These are phyloP conservation scores for Neomonachus schauinslandi DNA, from an alignment of 2,113 vertebrate genomes.

Conservation along the genomic window DNA sequence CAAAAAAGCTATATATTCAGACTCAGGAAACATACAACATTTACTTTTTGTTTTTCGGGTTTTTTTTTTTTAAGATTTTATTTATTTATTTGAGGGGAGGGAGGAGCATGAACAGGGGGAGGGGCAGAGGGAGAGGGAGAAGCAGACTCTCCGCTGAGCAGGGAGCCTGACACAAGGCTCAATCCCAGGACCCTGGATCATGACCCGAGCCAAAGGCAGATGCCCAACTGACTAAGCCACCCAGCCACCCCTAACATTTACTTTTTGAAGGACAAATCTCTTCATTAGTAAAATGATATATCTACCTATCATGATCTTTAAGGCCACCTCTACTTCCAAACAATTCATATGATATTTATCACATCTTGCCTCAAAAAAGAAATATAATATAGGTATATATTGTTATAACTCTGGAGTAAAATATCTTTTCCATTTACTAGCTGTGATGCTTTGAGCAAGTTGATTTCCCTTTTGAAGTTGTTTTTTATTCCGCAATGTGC, in stretches of 20 bases:
- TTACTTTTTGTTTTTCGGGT: not conserved
- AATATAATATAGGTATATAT: not conserved
- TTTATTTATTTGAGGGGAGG: no score
- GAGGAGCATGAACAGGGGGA: no score
- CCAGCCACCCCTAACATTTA: not conserved
- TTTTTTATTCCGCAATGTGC: not conserved
- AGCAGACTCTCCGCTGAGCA: no score
- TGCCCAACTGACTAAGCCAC: no score
- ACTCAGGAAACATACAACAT: not conserved
- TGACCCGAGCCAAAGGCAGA: no score
- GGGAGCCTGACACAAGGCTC: no score
- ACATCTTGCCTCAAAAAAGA: constrained; percentile 13
- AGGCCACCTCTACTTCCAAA: not conserved
- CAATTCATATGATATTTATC: not conserved
- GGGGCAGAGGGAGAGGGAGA: no score
- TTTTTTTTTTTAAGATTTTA: no score
- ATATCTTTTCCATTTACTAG: not conserved
- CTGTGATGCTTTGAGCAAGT: not conserved
- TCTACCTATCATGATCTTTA: not conserved
- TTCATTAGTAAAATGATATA: not conserved
- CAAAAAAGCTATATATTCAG: not conserved
- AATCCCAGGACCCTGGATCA: no score
- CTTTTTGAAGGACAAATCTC: not conserved
- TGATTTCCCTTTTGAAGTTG: not conserved
- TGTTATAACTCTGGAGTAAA: not conserved